A percentile compares a stretch with the other conserved stretches of the same genome.
Evolutionary conservation across 2,797 vertebrate species (phyloP).

Genomic region (Cuniculus paca): DNA sequence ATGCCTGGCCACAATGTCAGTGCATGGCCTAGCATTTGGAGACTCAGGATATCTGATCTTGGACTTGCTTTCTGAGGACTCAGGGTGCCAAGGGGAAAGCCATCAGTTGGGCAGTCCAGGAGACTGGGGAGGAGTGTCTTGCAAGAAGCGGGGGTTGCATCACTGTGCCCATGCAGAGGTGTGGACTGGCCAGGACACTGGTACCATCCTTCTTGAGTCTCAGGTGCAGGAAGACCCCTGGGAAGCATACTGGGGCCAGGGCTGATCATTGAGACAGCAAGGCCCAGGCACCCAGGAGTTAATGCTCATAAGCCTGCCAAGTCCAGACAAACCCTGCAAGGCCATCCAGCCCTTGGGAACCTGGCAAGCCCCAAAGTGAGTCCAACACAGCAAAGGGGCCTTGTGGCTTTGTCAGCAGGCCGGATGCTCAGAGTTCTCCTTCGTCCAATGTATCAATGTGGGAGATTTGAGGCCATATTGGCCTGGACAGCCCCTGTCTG

Average conservation of each 20-base stretch:
- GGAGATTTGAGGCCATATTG: slow-evolving; percentile 53
- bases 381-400: slow-evolving; percentile 2
- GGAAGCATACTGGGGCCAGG: no score
- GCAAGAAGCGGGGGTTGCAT: not conserved
- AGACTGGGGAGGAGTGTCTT: not conserved
- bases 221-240: not conserved
- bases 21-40: not conserved
- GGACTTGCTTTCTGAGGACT: not conserved
- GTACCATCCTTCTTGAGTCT: not conserved
- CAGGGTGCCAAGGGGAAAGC: not conserved
- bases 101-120: not conserved
- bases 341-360: slow-evolving; percentile 46
- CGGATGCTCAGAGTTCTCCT: slow-evolving; percentile 19
- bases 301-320: slow-evolving; percentile 63
- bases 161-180: not conserved
- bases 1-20: not conserved
- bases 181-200: not conserved
- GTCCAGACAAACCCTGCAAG: slow-evolving; percentile 52
- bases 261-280: not conserved
- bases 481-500: slow-evolving; percentile 44
- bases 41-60: not conserved
- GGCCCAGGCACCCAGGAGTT: slow-evolving; percentile 29
- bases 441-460: not conserved
- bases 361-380: slow-evolving; percentile 57
- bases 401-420: slow-evolving; percentile 21